Evolutionary conservation across 2,797 vertebrate species (phyloP).

Genomic region (Melopsittacus undulatus): DNA sequence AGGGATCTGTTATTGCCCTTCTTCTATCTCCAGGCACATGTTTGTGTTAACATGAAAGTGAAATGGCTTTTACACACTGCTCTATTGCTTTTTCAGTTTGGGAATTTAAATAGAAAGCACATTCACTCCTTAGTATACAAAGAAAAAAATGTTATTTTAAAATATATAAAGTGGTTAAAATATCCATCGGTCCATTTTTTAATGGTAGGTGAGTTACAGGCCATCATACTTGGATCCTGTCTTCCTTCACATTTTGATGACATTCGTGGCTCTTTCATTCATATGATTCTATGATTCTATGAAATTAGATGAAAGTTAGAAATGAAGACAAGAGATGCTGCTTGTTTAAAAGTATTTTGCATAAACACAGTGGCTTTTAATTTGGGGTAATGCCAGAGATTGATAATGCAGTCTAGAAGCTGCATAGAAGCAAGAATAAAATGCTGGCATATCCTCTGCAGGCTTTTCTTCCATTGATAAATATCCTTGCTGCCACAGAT

Average conservation of each 20-base stretch:
- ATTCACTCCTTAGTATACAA: neutral
- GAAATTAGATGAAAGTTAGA: conserved; percentile 33
- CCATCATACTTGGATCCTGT: neutral
- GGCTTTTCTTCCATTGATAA: conserved; percentile 7
- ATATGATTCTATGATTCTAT: no score
- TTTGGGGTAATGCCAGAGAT: neutral
- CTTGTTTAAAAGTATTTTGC: conserved; percentile 30
- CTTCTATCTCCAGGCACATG: neutral
- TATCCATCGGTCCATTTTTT: neutral
- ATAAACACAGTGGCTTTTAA: conserved; percentile 35
- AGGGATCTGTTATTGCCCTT: neutral
- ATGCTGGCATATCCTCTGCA: neutral
- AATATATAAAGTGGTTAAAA: neutral
- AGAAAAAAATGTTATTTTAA: conserved; percentile 24
- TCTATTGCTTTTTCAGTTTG: neutral
- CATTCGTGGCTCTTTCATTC: neutral
- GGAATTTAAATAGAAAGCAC: neutral
- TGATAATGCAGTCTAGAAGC: conserved; percentile 14
- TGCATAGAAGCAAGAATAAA: neutral
- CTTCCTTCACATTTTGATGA: conserved; percentile 6
- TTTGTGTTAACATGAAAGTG: neutral
- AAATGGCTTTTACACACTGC: neutral
- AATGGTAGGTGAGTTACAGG: neutral
- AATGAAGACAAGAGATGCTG: conserved; percentile 17
- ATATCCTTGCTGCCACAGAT: neutral